These are phyloP conservation scores for Thamnophis sirtalis DNA, from an alignment of 2,113 vertebrate genomes.

Conservation along the genomic window DNA sequence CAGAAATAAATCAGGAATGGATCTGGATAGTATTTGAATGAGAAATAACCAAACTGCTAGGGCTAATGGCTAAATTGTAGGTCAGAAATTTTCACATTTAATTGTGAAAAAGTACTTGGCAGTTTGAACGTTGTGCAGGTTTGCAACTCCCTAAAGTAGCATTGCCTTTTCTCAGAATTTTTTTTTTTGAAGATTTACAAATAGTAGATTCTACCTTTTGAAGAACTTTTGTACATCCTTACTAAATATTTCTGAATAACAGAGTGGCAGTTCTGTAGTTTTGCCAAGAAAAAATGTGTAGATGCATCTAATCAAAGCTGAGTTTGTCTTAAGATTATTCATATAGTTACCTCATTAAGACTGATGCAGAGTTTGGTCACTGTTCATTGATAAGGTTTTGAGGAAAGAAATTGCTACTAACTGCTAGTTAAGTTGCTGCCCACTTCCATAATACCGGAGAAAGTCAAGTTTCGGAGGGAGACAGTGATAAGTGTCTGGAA, in stretches of 20 bases:
- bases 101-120: not conserved
- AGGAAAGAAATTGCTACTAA: not conserved
- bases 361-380: not conserved
- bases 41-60: not conserved
- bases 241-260: not conserved
- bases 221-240: not conserved
- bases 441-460: not conserved
- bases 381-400: not conserved
- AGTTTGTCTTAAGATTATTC: not conserved
- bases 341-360: not conserved
- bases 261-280: not conserved
- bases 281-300: not conserved
- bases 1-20: not conserved
- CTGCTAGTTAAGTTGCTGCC: too few relatives aligned
- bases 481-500: not conserved
- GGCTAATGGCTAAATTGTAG: not conserved
- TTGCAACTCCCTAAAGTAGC: not conserved
- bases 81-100: not conserved
- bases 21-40: not conserved
- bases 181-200: too few relatives aligned
- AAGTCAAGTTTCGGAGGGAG: not conserved
- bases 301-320: not conserved
- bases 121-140: not conserved
- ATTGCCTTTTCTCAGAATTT: not conserved
- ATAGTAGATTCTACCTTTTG: not conserved